These are phyloP conservation scores for Asobara japonica DNA, from an alignment of 1,140 invertebrate species.

Conservation along the genomic window DNA sequence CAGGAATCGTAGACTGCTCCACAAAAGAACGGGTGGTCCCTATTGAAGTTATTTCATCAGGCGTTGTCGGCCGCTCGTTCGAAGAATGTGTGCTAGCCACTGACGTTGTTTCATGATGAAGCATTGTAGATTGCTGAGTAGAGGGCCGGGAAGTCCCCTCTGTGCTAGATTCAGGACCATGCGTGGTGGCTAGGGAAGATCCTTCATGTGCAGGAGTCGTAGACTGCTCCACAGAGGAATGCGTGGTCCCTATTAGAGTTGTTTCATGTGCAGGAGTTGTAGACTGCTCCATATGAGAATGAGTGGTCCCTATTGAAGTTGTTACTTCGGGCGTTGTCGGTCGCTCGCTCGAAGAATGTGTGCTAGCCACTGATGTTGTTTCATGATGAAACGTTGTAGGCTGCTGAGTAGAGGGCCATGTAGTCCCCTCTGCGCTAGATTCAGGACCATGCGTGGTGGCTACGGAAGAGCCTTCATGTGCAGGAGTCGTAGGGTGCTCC, in stretches of 20 bases:
- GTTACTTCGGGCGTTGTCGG: too few species aligned
- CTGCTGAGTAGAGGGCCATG: neutral
- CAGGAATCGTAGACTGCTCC: neutral
- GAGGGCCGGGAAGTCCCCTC: neutral
- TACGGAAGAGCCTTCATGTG: neutral
- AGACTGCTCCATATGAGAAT: too few species aligned
- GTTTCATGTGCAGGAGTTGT: too few species aligned
- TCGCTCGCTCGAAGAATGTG: too few species aligned
- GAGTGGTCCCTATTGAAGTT: too few species aligned
- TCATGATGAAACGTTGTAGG: neutral
- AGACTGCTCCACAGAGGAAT: neutral
- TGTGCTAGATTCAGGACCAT: neutral
- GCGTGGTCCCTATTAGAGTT: too few species aligned
- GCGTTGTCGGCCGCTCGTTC: neutral
- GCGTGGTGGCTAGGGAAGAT: neutral
- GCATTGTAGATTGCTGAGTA: neutral
- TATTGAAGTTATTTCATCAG: neutral
- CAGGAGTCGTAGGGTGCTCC: neutral
- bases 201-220: neutral
- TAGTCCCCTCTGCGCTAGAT: neutral
- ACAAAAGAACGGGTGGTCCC: neutral
- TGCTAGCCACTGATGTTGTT: too few species aligned
- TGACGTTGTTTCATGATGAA: neutral
- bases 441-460: neutral
- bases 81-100: neutral